These are phyloP conservation scores for Hermetia illucens DNA, from an alignment of 1,140 invertebrate genomes.

Conservation along the genomic window DNA sequence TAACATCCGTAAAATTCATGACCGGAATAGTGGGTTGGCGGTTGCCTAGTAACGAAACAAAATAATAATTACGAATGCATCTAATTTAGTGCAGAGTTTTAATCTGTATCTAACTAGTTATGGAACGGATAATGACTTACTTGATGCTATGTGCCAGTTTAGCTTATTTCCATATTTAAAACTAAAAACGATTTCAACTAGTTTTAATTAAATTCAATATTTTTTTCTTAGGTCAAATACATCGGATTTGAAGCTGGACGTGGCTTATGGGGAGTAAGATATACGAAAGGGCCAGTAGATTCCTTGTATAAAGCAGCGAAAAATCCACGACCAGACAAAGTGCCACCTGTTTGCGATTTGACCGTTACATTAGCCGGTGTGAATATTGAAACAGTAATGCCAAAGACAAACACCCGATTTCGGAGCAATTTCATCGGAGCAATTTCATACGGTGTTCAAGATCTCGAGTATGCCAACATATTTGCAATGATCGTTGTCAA, in stretches of 20 bases:
- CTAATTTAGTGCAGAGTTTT: too few relatives aligned
- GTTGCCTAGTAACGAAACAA: too few relatives aligned
- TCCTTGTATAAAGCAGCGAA: slow-evolving; percentile 66
- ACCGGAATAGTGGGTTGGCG: too few relatives aligned
- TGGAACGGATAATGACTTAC: too few relatives aligned
- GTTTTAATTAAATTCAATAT: too few relatives aligned
- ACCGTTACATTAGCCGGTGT: slow-evolving; percentile 60
- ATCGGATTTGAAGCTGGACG: slow-evolving; percentile 65
- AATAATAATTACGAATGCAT: too few relatives aligned
- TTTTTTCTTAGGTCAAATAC: slow-evolving; percentile 61
- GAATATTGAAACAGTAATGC: slow-evolving; percentile 38
- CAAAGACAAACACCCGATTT: slow-evolving; percentile 27
- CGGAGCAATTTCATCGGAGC: slow-evolving; percentile 48
- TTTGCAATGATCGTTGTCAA: slow-evolving; percentile 91
- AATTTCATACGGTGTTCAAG: slow-evolving; percentile 79
- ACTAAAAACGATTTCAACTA: too few relatives aligned
- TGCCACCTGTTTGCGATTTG: slow-evolving; percentile 59
- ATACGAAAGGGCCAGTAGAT: slow-evolving; percentile 83
- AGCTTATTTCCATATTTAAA: too few relatives aligned
- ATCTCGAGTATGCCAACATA: slow-evolving; percentile 83
- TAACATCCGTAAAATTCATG: too few relatives aligned
- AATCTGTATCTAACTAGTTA: too few relatives aligned
- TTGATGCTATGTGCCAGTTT: too few relatives aligned
- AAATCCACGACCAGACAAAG: slow-evolving; percentile 47
- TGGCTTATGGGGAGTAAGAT: slow-evolving; percentile 87